Evolutionary conservation across 2,888 invertebrate species (phyloP).

Genomic region (Ichneumoninae sp.): DNA sequence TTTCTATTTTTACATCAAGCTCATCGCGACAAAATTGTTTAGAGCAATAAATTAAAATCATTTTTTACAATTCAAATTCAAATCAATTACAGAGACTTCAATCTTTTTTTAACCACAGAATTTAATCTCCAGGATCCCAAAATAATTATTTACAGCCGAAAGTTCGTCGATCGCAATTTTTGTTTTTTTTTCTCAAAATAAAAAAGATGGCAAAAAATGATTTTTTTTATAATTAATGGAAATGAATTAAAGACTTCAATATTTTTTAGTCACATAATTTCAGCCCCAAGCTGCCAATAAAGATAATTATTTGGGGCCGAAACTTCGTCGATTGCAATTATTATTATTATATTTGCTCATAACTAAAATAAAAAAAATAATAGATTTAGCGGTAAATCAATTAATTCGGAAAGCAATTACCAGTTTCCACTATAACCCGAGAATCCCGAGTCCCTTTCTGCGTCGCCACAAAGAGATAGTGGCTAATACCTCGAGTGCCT

Average conservation of each 20-base stretch:
- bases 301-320: neutral
- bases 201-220: neutral
- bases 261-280: too few relatives aligned
- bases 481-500: constrained; percentile 48
- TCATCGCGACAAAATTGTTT: neutral
- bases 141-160: neutral
- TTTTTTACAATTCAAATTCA: neutral
- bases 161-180: neutral
- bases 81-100: too few relatives aligned
- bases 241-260: too few relatives aligned
- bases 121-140: too few relatives aligned
- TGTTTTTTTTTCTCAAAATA: neutral
- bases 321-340: neutral
- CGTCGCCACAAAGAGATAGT: constrained; percentile 54
- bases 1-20: neutral
- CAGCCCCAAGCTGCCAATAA: too few relatives aligned
- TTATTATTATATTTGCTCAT: neutral
- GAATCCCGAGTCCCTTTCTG: constrained; percentile 40
- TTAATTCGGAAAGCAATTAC: constrained; percentile 59
- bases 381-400: constrained; percentile 31
- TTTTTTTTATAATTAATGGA: neutral
- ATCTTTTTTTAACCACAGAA: too few relatives aligned
- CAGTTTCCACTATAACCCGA: constrained; percentile 28
- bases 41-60: neutral
- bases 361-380: neutral